These are phyloP conservation scores for Valencia hispanica DNA, from an alignment of 2,797 vertebrate species.

Conservation along the genomic window DNA sequence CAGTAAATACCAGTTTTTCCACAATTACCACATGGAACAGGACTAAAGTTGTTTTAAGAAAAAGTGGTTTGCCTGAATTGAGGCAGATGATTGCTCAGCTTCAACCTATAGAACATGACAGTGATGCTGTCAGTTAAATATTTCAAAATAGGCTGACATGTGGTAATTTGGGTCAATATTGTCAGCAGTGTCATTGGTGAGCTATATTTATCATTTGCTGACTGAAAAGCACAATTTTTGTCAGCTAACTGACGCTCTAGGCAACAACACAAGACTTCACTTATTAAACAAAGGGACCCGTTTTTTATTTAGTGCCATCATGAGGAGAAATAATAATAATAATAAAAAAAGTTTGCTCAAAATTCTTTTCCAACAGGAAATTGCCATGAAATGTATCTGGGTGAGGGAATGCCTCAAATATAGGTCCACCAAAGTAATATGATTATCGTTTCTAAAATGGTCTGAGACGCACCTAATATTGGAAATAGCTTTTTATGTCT, in stretches of 20 bases:
- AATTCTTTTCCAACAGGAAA: neutral
- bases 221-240: neutral
- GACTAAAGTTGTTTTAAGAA: neutral
- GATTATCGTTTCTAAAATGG: neutral
- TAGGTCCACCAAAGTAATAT: neutral
- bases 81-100: neutral
- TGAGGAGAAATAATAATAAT: neutral
- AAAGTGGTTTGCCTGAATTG: neutral
- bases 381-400: neutral
- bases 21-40: neutral
- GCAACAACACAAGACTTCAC: neutral
- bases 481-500: conserved; percentile 3
- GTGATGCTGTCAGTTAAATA: neutral
- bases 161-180: neutral
- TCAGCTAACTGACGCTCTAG: neutral
- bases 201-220: neutral
- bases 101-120: neutral
- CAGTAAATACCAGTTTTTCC: neutral
- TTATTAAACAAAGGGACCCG: neutral
- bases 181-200: neutral
- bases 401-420: neutral
- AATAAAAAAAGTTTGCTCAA: neutral
- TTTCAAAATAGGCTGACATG: neutral
- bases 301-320: neutral
- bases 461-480: neutral